Evolutionary conservation across 1,140 invertebrate species (phyloP), one percentile per base, ranked within the genome.

Genomic region (Listronotus bonariensis): DNA sequence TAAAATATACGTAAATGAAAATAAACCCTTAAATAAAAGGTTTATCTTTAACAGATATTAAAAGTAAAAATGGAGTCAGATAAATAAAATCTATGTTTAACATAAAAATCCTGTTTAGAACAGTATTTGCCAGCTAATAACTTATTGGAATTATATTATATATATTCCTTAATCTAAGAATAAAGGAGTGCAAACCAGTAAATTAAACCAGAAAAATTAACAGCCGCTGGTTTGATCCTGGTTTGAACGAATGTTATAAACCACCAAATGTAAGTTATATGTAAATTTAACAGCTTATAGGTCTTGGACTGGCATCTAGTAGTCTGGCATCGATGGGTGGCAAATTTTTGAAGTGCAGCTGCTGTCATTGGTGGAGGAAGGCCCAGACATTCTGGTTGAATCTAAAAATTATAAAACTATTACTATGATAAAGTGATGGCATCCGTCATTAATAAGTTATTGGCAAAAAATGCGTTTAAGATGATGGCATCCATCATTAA

Each of bases 361-460:
- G 59, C 32, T 0, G 34, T 15, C 42, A 54, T 63, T 15, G 63
- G 63, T 34, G 70, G 70, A 12, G 72, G 74, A 53, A 78, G 31
- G 18, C 72, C 71, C 15, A 77, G 60, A 61, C 76, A 77, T 55
- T 78, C 77, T 14, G 74, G 69, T 20, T 75, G 75, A 49, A 78
- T 71, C 77, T 76, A 67, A 0, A n/a, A 73, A 72, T 56, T 42
- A 51, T 15, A 57, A 45, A 54, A 53, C 20, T 26, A 5, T 26
- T 26, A 26, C 20, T 26, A 26, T 26, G n/a, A n/a, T n/a, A n/a
- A n/a, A n/a, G n/a, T n/a, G n/a, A n/a, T n/a, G n/a, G n/a, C n/a
- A n/a, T n/a, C n/a, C n/a, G n/a, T n/a, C n/a, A n/a, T n/a, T n/a
- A n/a, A n/a, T n/a, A n/a, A n/a, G n/a, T n/a, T n/a, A n/a, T n/a